These are phyloP conservation scores for Metacarcinus magister DNA, from an alignment of 2,888 invertebrate species.

Conservation along the genomic window DNA sequence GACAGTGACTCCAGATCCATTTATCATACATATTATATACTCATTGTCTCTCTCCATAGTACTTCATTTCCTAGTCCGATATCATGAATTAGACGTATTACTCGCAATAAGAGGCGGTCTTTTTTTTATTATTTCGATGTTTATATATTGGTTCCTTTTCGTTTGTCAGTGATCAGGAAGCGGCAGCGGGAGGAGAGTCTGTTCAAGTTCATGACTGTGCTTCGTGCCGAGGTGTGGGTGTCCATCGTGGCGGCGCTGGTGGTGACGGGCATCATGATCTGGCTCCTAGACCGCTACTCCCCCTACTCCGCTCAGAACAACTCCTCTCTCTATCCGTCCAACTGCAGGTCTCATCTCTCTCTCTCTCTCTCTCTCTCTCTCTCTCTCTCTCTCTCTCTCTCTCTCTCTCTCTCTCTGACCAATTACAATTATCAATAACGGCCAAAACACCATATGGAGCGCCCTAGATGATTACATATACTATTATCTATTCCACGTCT, in stretches of 20 bases:
- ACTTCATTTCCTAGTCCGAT: too few species aligned
- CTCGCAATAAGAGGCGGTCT: too few species aligned
- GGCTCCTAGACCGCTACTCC: slow-evolving; percentile 94
- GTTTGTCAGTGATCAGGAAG: slow-evolving; percentile 90
- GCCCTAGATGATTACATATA: too few species aligned
- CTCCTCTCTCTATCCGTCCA: slow-evolving; percentile 91
- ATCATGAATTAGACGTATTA: too few species aligned
- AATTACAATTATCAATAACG: neutral
- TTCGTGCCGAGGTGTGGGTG: slow-evolving; percentile 94
- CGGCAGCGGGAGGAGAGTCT: slow-evolving; percentile 92
- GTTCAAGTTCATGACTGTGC: slow-evolving; percentile 97
- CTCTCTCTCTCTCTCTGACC: neutral
- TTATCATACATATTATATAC: too few species aligned
- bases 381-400: neutral
- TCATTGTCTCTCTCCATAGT: too few species aligned
- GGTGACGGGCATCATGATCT: slow-evolving; percentile 93
- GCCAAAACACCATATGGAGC: neutral
- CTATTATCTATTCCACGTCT: neutral
- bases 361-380: neutral
- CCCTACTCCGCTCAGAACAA: slow-evolving; percentile 95
- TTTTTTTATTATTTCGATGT: too few species aligned
- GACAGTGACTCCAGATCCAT: too few species aligned
- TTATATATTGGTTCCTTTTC: neutral
- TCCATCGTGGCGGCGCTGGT: slow-evolving; percentile 93
- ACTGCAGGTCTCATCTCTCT: slow-evolving; percentile 87